Percentiles rank a stretch among this genome's conserved stretches.
Evolutionary conservation across 2,888 invertebrate genomes (phyloP).

Genomic region (Lasioglossum lativentre): DNA sequence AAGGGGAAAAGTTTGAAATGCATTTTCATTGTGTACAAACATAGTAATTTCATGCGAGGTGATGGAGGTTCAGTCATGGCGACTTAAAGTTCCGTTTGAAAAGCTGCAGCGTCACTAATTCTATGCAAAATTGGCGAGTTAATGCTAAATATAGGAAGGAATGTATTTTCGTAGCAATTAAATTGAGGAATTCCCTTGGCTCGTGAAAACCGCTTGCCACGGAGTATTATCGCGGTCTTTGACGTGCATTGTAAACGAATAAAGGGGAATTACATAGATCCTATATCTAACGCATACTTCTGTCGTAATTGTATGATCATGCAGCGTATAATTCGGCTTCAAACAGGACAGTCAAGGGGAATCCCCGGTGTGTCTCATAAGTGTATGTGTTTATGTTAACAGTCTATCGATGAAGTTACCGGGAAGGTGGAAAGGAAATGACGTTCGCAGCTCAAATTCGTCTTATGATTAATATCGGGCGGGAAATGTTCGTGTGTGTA

Average conservation of each 20-base stretch:
- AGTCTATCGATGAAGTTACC: slow-evolving; percentile 6
- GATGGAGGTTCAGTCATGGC: background rate
- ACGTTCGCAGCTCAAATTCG: background rate
- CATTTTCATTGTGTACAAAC: background rate
- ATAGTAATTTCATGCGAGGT: background rate
- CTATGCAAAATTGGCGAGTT: background rate
- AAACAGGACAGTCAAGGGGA: slow-evolving; percentile 9
- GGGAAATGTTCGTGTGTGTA: background rate
- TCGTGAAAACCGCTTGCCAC: background rate
- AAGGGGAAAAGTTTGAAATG: background rate
- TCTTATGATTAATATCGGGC: background rate
- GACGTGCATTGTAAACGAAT: slow-evolving; percentile 8
- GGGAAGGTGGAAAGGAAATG: background rate
- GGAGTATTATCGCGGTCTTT: background rate
- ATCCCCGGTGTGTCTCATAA: slow-evolving; percentile 22
- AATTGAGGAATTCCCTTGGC: background rate
- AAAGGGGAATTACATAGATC: slow-evolving; percentile 32
- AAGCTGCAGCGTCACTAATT: background rate
- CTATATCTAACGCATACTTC: slow-evolving; percentile 20
- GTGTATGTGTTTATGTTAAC: background rate
- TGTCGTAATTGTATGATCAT: background rate
- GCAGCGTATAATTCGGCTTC: background rate
- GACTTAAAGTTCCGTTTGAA: background rate
- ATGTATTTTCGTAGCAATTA: background rate
- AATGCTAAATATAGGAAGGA: background rate